phyloP scores from a whole-genome alignment of 2,113 vertebrate species.

The Vireo altiloquus region DNA sequence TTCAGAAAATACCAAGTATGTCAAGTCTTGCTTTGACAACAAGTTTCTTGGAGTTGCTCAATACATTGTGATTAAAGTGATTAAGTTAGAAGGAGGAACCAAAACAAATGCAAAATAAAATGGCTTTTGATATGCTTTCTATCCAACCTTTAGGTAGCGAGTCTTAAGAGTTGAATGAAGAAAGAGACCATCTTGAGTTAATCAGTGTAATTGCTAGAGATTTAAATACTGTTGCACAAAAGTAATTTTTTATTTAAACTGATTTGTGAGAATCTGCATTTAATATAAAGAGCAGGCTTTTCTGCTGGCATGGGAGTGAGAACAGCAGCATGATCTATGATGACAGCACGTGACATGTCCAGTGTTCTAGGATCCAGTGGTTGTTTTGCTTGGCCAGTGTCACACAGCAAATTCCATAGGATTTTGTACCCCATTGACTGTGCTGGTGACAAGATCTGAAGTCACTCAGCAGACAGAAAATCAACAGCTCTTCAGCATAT shows the following conservation, averaged over 20 bases:
- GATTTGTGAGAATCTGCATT: conserved; percentile 53
- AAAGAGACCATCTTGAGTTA: conserved; percentile 51
- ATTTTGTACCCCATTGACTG: conserved; percentile 80
- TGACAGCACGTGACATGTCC: conserved; percentile 72
- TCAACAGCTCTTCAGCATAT: conserved; percentile 54
- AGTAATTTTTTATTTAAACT: conserved; percentile 60
- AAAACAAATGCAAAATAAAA: background rate
- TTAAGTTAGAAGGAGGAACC: background rate
- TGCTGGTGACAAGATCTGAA: conserved; percentile 80
- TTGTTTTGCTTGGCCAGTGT: conserved; percentile 80
- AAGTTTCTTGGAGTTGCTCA: background rate
- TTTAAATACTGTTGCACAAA: conserved; percentile 43
- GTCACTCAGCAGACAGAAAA: conserved; percentile 77
- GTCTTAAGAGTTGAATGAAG: background rate
- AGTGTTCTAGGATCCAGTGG: conserved; percentile 59
- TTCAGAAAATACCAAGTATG: background rate
- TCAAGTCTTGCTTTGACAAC: background rate
- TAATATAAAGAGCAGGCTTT: conserved; percentile 62
- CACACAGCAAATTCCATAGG: conserved; percentile 72
- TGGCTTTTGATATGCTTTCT: background rate
- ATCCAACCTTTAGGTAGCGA: background rate
- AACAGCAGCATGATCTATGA: conserved; percentile 76
- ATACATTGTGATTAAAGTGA: background rate
- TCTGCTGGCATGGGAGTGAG: conserved; percentile 72
- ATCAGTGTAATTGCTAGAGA: conserved; percentile 55